Evolutionary conservation across 2,888 invertebrate genomes (phyloP).

Genomic region (Pegoplata infirma): DNA sequence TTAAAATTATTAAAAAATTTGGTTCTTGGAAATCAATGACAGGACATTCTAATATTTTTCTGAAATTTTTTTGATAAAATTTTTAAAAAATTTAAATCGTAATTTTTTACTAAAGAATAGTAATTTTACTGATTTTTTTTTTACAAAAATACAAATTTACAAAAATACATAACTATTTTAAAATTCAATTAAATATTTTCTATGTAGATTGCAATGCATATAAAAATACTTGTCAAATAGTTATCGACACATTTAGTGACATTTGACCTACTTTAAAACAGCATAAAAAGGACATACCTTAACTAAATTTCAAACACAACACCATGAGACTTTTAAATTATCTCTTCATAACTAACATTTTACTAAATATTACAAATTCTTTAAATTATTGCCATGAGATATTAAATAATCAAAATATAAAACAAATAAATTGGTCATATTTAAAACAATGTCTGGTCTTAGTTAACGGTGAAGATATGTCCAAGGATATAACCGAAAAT

Average conservation of each 20-base stretch:
- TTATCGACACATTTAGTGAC: not conserved
- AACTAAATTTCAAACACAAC: not conserved
- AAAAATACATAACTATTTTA: too few species aligned
- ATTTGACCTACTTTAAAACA: not conserved
- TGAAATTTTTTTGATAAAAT: too few species aligned
- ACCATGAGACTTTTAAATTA: not conserved
- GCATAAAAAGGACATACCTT: not conserved
- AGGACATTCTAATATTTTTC: too few species aligned
- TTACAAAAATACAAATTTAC: too few species aligned
- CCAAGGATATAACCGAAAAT: slow-evolving; percentile 65
- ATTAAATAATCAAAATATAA: slow-evolving; percentile 57
- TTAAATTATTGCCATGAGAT: slow-evolving; percentile 64
- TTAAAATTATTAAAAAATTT: too few species aligned
- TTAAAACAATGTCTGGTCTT: slow-evolving; percentile 66
- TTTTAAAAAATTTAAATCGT: too few species aligned
- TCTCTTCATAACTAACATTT: not conserved
- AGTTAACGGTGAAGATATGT: slow-evolving; percentile 64
- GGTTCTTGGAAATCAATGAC: too few species aligned
- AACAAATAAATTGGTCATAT: slow-evolving; percentile 65
- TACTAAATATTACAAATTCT: not conserved
- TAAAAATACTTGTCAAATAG: not conserved
- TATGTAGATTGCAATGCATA: not conserved
- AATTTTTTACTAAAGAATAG: too few species aligned
- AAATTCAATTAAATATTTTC: not conserved
- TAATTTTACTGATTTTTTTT: too few species aligned